These are phyloP conservation scores for Halichoerus grypus DNA, from an alignment of 2,113 vertebrate species.

Conservation along the genomic window DNA sequence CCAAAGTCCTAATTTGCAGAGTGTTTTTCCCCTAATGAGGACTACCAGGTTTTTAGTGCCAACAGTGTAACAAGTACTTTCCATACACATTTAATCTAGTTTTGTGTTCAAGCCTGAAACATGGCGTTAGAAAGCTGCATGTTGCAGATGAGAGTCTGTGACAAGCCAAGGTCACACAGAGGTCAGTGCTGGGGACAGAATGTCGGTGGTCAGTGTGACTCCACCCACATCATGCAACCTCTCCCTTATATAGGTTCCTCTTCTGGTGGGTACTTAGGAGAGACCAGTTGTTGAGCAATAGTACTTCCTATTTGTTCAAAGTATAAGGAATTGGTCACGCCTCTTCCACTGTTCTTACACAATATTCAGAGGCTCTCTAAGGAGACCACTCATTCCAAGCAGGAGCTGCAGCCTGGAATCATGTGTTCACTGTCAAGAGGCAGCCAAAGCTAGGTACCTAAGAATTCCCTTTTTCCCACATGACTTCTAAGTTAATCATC, in stretches of 20 bases:
- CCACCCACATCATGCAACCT: not conserved
- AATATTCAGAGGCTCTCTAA: not conserved
- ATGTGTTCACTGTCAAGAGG: rapidly evolving
- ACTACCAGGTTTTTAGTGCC: not conserved
- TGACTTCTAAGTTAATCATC: not conserved
- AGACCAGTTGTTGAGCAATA: not conserved
- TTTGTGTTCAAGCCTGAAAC: not conserved
- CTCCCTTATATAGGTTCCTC: not conserved
- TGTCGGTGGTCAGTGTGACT: no score
- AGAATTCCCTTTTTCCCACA: not conserved
- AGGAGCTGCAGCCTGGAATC: not conserved
- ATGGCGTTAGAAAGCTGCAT: not conserved
- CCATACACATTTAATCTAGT: not conserved
- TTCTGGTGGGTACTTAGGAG: not conserved
- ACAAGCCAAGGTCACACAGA: not conserved
- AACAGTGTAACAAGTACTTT: not conserved
- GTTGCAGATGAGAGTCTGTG: not conserved
- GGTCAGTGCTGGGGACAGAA: not conserved
- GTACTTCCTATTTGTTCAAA: not conserved
- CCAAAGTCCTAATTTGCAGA: not conserved
- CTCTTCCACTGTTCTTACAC: not conserved
- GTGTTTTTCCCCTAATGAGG: not conserved
- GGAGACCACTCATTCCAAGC: not conserved
- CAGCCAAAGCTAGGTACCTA: rapidly evolving
- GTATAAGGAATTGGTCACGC: not conserved